A percentile compares a stretch with the other conserved stretches of the same genome.
Evolutionary conservation across 2,113 vertebrate species (phyloP).

Genomic region (Passer domesticus): DNA sequence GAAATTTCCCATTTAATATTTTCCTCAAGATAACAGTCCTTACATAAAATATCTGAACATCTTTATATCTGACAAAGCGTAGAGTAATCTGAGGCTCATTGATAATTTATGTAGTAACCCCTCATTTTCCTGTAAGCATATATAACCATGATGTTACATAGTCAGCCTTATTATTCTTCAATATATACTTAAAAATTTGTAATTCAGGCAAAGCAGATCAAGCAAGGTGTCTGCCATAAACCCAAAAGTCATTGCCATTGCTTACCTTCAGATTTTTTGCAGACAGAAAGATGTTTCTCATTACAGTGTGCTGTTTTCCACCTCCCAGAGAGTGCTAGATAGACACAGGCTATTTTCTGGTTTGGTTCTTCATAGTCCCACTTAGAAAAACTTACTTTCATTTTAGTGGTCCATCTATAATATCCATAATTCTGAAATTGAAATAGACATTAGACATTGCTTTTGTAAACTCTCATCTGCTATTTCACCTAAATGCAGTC

Average conservation of each 20-base stretch:
- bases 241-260: neutral
- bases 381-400: slow-evolving; percentile 79
- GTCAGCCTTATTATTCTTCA: neutral
- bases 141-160: neutral
- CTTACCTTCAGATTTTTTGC: slow-evolving; percentile 85
- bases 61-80: neutral
- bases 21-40: neutral
- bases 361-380: slow-evolving; percentile 83
- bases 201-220: neutral
- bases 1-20: neutral
- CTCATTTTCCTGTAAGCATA: neutral
- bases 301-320: slow-evolving; percentile 88
- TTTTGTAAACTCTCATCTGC: neutral
- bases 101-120: neutral
- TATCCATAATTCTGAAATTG: slow-evolving; percentile 77
- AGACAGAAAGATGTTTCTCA: slow-evolving; percentile 80
- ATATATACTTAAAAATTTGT: neutral
- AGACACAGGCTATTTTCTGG: slow-evolving; percentile 83
- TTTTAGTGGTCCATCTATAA: slow-evolving; percentile 83
- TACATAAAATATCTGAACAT: neutral
- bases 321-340: slow-evolving; percentile 78
- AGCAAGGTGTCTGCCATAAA: neutral
- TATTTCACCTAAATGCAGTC: neutral
- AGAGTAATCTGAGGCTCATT: neutral
- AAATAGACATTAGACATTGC: neutral